A percentile compares a stretch with the other conserved stretches of the same genome.
Conservation (phyloP, 30 jellyfish, hydroid and myxozoan species). For the Hydractinia echinata region DNA sequence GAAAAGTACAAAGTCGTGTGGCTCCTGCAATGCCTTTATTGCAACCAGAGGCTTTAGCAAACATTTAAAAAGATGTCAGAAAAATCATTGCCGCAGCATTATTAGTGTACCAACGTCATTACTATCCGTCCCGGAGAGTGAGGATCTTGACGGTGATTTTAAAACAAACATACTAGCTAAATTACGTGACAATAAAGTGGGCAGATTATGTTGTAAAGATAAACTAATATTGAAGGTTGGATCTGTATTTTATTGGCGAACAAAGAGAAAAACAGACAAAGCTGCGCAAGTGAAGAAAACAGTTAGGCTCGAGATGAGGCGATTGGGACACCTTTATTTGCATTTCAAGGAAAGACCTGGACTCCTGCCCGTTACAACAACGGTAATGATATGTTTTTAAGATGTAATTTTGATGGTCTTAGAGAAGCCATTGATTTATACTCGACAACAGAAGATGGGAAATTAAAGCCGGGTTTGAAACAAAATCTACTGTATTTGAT, state of each 20-base stretch:
- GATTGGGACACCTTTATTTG: constrained; percentile 15
- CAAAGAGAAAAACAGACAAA: constrained; percentile 10
- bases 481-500: constrained; percentile 19
- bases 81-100: constrained; percentile 1
- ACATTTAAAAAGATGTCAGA: constrained; percentile 29
- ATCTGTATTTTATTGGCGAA: constrained; percentile 10
- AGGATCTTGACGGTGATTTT: constrained; percentile 3
- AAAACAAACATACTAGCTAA: not conserved
- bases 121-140: constrained; percentile 15
- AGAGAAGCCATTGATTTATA: constrained; percentile 18
- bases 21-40: constrained; percentile 8
- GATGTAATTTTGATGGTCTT: constrained; percentile 8
- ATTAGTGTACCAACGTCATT: constrained; percentile 18
- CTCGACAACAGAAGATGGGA: not conserved
- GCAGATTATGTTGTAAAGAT: constrained; percentile 16
- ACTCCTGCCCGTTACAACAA: not conserved
- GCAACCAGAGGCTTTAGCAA: constrained; percentile 7
- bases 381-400: constrained; percentile 2
- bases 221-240: constrained; percentile 8
- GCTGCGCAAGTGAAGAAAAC: constrained; percentile 16
- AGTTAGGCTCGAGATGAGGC: constrained; percentile 31
- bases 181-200: constrained; percentile 11
- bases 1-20: constrained; percentile 3
- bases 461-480: constrained; percentile 23
- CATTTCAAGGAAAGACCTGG: not conserved